A percentile compares a stretch with the other conserved stretches of the same genome.
These are phyloP conservation scores for Halichondria panicea DNA, from an alignment of 37 sponge, comb jelly and placozoan genomes.

Conservation along the genomic window DNA sequence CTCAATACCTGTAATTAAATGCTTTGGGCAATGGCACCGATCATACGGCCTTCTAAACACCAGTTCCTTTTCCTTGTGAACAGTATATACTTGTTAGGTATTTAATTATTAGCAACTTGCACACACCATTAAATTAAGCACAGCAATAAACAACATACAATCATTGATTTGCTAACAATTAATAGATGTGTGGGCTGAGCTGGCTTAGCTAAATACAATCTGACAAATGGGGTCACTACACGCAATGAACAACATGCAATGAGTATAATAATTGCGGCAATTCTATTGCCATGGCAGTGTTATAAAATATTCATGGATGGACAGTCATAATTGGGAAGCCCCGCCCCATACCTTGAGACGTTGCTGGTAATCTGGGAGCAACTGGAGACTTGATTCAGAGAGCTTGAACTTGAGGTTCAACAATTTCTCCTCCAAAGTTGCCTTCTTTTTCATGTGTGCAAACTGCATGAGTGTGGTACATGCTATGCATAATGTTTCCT, in stretches of 20 bases:
- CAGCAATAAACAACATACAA: background rate
- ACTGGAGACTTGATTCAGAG: conserved; percentile 83
- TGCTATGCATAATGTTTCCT: no score
- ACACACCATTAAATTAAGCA: no score
- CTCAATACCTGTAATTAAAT: conserved; percentile 69
- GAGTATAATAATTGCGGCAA: no score
- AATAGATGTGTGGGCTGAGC: no score
- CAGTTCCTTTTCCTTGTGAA: background rate
- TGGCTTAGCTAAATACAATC: no score
- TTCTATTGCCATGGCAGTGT: no score
- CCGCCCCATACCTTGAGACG: conserved; percentile 43
- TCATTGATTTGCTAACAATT: background rate
- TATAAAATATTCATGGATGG: background rate
- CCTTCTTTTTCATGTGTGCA: conserved; percentile 48
- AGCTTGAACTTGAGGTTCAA: conserved; percentile 54
- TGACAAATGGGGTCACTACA: no score
- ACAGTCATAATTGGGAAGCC: background rate
- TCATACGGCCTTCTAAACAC: no score
- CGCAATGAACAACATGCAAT: no score
- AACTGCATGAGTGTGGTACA: conserved; percentile 60
- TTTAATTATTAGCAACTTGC: no score
- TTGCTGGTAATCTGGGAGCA: conserved; percentile 87
- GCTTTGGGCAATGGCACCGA: background rate
- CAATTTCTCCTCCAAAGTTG: conserved; percentile 25
- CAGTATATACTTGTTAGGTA: background rate